A percentile compares a stretch with the other conserved stretches of the same genome.
phyloP scores from a whole-genome alignment of 35 echinoderm and acorn worm species.

The Eucidaris tribuloides region DNA sequence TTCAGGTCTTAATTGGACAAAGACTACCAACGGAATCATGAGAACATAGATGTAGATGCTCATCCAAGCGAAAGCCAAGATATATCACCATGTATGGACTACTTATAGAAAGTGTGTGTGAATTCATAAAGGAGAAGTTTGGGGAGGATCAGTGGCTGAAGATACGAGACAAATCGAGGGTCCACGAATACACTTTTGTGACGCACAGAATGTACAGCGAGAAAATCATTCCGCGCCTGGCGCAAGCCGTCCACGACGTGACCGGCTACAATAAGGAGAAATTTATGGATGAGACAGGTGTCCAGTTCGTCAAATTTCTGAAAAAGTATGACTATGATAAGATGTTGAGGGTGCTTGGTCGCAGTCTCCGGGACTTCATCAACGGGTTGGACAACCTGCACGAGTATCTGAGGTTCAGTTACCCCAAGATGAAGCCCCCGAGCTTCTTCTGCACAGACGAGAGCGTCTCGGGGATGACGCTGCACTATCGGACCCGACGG shows the following conservation, averaged over 20 bases:
- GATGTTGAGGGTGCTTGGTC: constrained; percentile 82
- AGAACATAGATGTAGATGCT: no score
- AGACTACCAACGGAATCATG: no score
- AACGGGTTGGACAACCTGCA: constrained; percentile 94
- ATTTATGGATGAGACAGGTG: constrained; percentile 62
- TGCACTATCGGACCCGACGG: constrained; percentile 72
- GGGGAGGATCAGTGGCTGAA: constrained; percentile 65
- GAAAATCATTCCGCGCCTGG: constrained; percentile 69
- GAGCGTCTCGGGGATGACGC: constrained; percentile 56
- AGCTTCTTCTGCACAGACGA: constrained; percentile 92
- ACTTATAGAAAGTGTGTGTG: constrained; percentile 76
- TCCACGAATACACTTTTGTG: constrained; percentile 82
- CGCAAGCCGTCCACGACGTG: constrained; percentile 46
- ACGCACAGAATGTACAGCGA: constrained; percentile 96
- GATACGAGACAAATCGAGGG: constrained; percentile 75
- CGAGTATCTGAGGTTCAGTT: constrained; percentile 95
- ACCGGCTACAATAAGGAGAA: constrained; percentile 40
- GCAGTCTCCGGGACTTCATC: constrained; percentile 86
- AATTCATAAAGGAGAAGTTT: constrained; percentile 80
- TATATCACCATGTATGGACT: constrained; percentile 82
- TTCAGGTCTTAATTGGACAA: no score
- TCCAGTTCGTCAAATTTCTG: constrained; percentile 73
- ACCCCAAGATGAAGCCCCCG: constrained; percentile 94
- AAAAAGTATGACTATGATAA: constrained; percentile 90
- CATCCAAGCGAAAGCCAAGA: no score